Base-by-base conservation (phyloP, 2,888 invertebrate genomes). In the Apotomis capreana region DNA sequence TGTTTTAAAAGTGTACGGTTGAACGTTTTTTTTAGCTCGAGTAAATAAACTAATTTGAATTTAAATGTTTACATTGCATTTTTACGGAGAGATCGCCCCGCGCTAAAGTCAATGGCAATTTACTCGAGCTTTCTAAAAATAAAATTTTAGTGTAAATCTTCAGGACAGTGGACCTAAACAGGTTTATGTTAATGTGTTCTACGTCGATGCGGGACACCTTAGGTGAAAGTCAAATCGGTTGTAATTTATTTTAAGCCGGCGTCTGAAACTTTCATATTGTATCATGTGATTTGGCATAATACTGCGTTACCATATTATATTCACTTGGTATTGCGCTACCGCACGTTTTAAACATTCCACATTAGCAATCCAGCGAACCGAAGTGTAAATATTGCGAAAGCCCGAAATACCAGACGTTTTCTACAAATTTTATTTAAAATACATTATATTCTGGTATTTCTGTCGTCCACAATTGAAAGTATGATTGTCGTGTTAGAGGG, bases 1-100 rank as follows among this genome's bases (percentile, higher is more conserved):
- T 72, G 72, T 68, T 76, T 76, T 75, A 76, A 78, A 71, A 75
- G 26, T 72, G 55, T 46, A 15, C 13, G 26, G 12, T 51, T 40
- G 9, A 52, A 51, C 6, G 5, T 49, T 49, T 49, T 49, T 49
- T 10, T 63, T 52, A n/a, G 9, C 13, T 52, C 36, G 37, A 52
- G 51, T 52, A 51, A n/a, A 13, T 44, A 9, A 3, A 9, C 49
- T 9, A 9, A 10, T 49, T 8, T 49, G 5, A 49, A 9, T n/a
- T n/a, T n/a, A n/a, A n/a, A n/a, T n/a, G n/a, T n/a, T n/a, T n/a
- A n/a, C n/a, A n/a, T n/a, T n/a, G n/a, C 26, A 26, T 26, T 26
- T 26, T 26, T 26, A 26, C 26, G 26, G 26, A 26, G 2, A 26
- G 3, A 40, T 40, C 6, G 40, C 6, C 5, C 40, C 5, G 44